A percentile compares a stretch with the other conserved stretches of the same genome.
Conservation (phyloP, 2,888 invertebrate genomes). For the Junonia oenone region DNA sequence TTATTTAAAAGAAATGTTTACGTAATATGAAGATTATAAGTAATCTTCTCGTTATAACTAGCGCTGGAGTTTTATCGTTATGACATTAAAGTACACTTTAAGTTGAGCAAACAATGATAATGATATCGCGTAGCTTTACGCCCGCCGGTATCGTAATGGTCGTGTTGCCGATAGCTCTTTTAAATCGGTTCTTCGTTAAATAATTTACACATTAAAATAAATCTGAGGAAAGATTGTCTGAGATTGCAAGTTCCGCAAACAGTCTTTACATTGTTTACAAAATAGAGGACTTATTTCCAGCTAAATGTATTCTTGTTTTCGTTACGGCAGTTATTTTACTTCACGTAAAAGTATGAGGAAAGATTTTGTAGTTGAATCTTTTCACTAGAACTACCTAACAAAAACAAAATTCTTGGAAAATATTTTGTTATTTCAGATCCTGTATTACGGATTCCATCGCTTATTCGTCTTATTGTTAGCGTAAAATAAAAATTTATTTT, state of each 20-base stretch:
- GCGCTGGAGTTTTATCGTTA: slow-evolving; percentile 9
- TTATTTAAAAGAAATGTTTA: neutral
- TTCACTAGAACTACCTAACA: slow-evolving; percentile 2
- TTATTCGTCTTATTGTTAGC: neutral
- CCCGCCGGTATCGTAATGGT: slow-evolving; percentile 4
- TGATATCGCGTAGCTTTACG: slow-evolving; percentile 1
- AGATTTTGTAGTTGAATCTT: slow-evolving; percentile 9
- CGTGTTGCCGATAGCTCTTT: neutral
- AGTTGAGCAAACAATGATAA: slow-evolving; percentile 13
- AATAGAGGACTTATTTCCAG: neutral
- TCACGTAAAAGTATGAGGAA: neutral
- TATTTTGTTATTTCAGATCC: neutral
- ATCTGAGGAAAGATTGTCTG: neutral
- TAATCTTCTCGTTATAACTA: slow-evolving; percentile 1
- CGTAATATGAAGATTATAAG: neutral
- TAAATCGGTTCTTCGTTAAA: neutral
- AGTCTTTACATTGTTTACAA: neutral
- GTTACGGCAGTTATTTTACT: neutral
- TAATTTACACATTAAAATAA: neutral
- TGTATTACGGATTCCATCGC: neutral
- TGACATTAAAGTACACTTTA: slow-evolving; percentile 10
- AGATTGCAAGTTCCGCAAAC: neutral
- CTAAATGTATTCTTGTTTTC: neutral
- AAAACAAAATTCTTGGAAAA: slow-evolving; percentile 2
- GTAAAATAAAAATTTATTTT: neutral